Evolutionary conservation across 1,140 invertebrate species (phyloP).

Genomic region (Oncopeltus fasciatus): DNA sequence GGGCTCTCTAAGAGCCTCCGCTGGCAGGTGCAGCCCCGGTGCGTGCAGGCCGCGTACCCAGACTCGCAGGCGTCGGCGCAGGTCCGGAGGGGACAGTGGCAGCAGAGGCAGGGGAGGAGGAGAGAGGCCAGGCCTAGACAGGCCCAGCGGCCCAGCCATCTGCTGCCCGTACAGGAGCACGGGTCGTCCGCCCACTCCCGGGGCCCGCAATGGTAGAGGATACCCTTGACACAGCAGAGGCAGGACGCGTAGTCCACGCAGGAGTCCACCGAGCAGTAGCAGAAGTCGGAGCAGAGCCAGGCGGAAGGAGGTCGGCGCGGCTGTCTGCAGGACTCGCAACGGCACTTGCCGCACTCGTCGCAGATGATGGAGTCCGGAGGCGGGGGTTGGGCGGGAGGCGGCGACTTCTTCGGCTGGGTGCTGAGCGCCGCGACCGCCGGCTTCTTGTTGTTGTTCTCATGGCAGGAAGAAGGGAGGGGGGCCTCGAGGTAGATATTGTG

Average conservation of each 20-base stretch:
- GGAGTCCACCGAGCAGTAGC: slow-evolving; percentile 71
- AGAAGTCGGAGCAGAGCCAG: slow-evolving; percentile 77
- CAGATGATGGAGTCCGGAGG: slow-evolving; percentile 53
- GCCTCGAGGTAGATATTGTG: slow-evolving; percentile 77
- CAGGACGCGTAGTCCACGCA: slow-evolving; percentile 78
- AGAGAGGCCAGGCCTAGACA: slow-evolving; percentile 65
- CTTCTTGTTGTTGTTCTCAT: slow-evolving; percentile 23
- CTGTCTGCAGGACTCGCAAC: slow-evolving; percentile 72
- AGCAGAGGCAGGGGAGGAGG: slow-evolving; percentile 72
- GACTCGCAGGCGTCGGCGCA: slow-evolving; percentile 61
- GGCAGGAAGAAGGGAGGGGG: slow-evolving; percentile 40
- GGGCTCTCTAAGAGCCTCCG: not conserved
- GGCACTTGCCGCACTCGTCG: slow-evolving; percentile 66
- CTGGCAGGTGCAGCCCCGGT: slow-evolving; percentile 47
- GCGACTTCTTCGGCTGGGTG: not conserved
- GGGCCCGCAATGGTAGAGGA: slow-evolving; percentile 79
- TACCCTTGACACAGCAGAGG: slow-evolving; percentile 80
- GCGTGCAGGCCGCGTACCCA: slow-evolving; percentile 61
- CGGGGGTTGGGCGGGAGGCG: slow-evolving; percentile 9
- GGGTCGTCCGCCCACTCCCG: slow-evolving; percentile 56
- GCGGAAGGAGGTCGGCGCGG: slow-evolving; percentile 66
- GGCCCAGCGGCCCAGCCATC: slow-evolving; percentile 59
- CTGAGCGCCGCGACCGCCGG: not conserved
- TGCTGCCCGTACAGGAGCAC: slow-evolving; percentile 62
- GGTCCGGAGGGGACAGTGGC: slow-evolving; percentile 80